phyloP scores from a whole-genome alignment of 1,140 invertebrate species.

The Elymnias hypermnestra region DNA sequence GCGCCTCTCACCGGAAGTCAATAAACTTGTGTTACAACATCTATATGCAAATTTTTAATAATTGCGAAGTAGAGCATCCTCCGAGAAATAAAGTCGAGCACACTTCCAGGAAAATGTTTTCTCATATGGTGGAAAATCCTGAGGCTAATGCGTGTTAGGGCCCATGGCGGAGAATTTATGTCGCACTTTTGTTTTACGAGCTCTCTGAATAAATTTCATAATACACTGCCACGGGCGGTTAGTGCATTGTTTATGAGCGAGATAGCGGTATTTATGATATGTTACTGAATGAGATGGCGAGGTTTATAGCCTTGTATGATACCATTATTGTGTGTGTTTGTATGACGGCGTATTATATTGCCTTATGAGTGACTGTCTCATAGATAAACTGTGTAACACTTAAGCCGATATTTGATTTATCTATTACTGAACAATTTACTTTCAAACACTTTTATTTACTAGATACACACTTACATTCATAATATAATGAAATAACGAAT shows the following conservation, averaged over 20 bases:
- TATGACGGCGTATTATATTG: neutral
- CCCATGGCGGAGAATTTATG: conserved; percentile 46
- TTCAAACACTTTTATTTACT: too few relatives aligned
- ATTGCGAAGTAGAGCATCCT: conserved; percentile 46
- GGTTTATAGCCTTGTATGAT: conserved; percentile 2
- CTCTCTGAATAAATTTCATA: conserved; percentile 52
- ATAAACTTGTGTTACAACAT: too few relatives aligned
- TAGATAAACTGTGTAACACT: neutral
- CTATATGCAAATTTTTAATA: too few relatives aligned
- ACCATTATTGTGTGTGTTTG: conserved; percentile 4
- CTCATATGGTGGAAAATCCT: conserved; percentile 62
- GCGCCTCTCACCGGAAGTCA: too few relatives aligned
- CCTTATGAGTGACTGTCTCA: neutral
- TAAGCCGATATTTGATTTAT: too few relatives aligned
- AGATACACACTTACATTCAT: too few relatives aligned
- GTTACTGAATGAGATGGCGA: conserved; percentile 13
- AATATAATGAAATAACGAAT: too few relatives aligned
- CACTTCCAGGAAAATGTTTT: conserved; percentile 56
- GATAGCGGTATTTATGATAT: conserved; percentile 31
- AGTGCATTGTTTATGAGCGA: conserved; percentile 27
- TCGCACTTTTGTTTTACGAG: conserved; percentile 61
- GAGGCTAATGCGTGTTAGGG: conserved; percentile 49
- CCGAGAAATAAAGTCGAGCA: conserved; percentile 26
- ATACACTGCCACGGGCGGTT: conserved; percentile 27
- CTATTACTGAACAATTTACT: too few relatives aligned